Percentiles rank a stretch among this genome's conserved stretches.
These are phyloP conservation scores for Schmidtea mediterranea DNA, from an alignment of 1,140 invertebrate species.

Conservation along the genomic window DNA sequence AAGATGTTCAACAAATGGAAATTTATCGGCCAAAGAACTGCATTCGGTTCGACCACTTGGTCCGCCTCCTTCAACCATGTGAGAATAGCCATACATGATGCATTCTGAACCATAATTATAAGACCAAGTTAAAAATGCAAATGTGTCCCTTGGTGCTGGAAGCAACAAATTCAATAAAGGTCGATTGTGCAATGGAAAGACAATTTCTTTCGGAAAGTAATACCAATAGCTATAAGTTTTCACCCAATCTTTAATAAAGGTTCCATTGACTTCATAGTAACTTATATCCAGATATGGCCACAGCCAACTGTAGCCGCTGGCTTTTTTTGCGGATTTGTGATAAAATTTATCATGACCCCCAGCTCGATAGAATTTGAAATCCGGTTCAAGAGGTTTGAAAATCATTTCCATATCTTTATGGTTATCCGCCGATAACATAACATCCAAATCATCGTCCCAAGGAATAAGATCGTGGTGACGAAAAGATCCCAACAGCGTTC, in stretches of 20 bases:
- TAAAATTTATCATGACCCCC: neutral
- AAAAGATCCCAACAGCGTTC: neutral
- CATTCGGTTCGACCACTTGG: neutral
- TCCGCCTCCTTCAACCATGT: slow-evolving; percentile 2
- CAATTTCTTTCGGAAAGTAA: neutral
- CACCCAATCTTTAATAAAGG: neutral
- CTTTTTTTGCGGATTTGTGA: neutral
- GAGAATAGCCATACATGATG: neutral
- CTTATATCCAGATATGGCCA: slow-evolving; percentile 2
- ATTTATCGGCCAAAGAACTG: neutral
- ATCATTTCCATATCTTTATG: slow-evolving; percentile 6
- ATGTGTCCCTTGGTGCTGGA: neutral
- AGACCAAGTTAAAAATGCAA: neutral
- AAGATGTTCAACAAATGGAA: neutral
- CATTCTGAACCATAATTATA: neutral
- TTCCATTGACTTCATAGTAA: neutral
- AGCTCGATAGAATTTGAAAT: neutral
- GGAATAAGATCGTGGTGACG: neutral
- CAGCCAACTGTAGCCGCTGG: neutral
- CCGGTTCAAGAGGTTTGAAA: neutral
- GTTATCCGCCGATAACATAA: slow-evolving; percentile 3
- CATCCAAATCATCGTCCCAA: neutral
- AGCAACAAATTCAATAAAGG: neutral
- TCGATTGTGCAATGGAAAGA: neutral
- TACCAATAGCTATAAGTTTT: neutral